These are phyloP conservation scores for Battus philenor DNA, from an alignment of 1,140 invertebrate species.

Conservation along the genomic window DNA sequence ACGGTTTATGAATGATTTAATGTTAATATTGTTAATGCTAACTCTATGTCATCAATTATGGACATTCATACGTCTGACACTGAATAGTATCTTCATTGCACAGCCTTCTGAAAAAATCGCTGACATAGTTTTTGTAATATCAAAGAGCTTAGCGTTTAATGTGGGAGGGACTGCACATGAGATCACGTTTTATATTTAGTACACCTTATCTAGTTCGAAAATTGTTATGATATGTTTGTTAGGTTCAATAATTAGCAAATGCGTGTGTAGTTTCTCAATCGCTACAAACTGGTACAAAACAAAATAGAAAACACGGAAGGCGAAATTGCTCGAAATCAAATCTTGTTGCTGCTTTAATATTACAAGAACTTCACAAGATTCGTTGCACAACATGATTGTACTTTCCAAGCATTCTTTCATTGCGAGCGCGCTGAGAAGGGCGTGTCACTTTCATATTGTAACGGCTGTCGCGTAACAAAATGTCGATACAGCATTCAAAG, in stretches of 20 bases:
- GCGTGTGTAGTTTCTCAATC: slow-evolving; percentile 66
- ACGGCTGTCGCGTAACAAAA: slow-evolving; percentile 27
- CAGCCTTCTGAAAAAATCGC: slow-evolving; percentile 72
- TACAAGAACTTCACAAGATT: slow-evolving; percentile 76
- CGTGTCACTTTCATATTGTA: slow-evolving; percentile 75
- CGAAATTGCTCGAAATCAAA: slow-evolving; percentile 60
- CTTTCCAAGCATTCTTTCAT: slow-evolving; percentile 73
- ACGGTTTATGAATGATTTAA: slow-evolving; percentile 55
- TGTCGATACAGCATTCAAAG: slow-evolving; percentile 31
- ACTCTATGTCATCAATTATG: slow-evolving; percentile 60
- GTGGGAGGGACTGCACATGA: slow-evolving; percentile 2
- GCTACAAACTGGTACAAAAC: slow-evolving; percentile 40
- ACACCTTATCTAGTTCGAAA: slow-evolving; percentile 3
- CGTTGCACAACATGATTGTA: slow-evolving; percentile 75
- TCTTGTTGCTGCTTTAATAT: slow-evolving; percentile 73
- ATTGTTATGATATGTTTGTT: slow-evolving; percentile 14
- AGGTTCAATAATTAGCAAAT: slow-evolving; percentile 26
- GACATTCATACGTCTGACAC: slow-evolving; percentile 73
- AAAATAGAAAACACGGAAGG: slow-evolving; percentile 67
- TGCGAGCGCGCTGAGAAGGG: slow-evolving; percentile 52
- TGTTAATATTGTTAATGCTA: slow-evolving; percentile 73
- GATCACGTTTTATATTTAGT: not conserved
- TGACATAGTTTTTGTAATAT: slow-evolving; percentile 72
- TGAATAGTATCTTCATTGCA: slow-evolving; percentile 66
- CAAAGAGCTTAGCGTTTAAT: slow-evolving; percentile 51